These are phyloP conservation scores for Calidris pugnax DNA, from an alignment of 2,113 vertebrate species.

Conservation along the genomic window DNA sequence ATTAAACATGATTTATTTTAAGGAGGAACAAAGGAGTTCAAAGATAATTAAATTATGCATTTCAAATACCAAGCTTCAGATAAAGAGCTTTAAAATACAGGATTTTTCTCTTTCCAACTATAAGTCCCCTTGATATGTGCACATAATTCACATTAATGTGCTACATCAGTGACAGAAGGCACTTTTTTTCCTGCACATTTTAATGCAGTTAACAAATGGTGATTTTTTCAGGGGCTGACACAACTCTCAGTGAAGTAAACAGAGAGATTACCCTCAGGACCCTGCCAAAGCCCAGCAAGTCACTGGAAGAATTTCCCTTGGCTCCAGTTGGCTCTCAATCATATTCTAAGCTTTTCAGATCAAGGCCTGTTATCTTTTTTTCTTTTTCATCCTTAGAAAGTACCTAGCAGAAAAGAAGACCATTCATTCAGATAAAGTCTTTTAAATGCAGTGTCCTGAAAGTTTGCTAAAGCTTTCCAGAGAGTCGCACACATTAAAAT, in stretches of 20 bases:
- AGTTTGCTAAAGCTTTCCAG: constrained; percentile 54
- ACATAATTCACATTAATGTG: not conserved
- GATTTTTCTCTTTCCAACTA: not conserved
- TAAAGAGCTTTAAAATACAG: constrained; percentile 17
- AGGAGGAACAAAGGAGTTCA: constrained; percentile 24
- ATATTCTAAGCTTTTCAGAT: constrained; percentile 8
- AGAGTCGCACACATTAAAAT: constrained; percentile 34
- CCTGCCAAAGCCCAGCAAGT: not conserved
- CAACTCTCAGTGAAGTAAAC: constrained; percentile 12
- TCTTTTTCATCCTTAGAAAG: not conserved
- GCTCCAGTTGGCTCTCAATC: not conserved
- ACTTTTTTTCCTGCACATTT: not conserved
- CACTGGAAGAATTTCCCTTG: not conserved
- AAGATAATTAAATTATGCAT: constrained; percentile 52
- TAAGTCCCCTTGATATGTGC: not conserved
- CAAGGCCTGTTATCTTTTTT: not conserved
- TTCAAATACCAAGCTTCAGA: constrained; percentile 52
- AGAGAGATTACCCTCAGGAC: constrained; percentile 18
- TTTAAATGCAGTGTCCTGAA: constrained; percentile 24
- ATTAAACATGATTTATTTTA: constrained; percentile 41
- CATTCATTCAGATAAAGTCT: constrained; percentile 3
- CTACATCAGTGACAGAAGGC: not conserved
- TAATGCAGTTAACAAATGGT: constrained; percentile 6
- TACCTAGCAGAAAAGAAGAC: not conserved
- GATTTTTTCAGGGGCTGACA: constrained; percentile 1